Conservation (phyloP, 2,888 invertebrate species). For the Lycaena phlaeas region DNA sequence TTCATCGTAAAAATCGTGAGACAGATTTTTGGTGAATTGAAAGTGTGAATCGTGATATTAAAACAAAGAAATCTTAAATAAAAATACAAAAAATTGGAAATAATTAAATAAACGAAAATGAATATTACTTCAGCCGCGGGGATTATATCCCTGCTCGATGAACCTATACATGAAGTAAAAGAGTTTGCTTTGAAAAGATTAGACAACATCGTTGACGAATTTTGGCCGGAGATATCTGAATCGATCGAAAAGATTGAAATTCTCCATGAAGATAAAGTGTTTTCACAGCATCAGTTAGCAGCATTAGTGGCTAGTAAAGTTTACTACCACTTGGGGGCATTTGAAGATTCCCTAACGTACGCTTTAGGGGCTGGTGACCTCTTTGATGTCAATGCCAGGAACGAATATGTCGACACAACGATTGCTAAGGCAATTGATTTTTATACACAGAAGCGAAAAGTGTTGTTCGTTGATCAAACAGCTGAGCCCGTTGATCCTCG, state of each 20-base stretch:
- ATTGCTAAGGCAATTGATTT: slow-evolving; percentile 98
- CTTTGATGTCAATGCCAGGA: slow-evolving; percentile 94
- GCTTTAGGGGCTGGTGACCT: slow-evolving; percentile 95
- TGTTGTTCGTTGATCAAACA: slow-evolving; percentile 78
- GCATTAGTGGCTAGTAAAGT: slow-evolving; percentile 98
- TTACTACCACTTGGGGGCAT: slow-evolving; percentile 97
- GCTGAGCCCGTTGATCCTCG: slow-evolving; percentile 83
- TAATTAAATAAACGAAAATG: slow-evolving; percentile 34
- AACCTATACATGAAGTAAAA: slow-evolving; percentile 93
- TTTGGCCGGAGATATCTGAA: slow-evolving; percentile 99
- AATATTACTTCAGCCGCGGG: slow-evolving; percentile 80
- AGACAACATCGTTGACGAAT: slow-evolving; percentile 95
- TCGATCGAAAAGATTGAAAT: slow-evolving; percentile 98
- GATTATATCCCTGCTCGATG: slow-evolving; percentile 95
- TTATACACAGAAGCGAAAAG: slow-evolving; percentile 90
- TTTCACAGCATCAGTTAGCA: slow-evolving; percentile 92
- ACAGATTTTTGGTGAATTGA: slow-evolving; percentile 11
- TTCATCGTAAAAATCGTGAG: slow-evolving; percentile 49
- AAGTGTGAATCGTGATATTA: slow-evolving; percentile 25
- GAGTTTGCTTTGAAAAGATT: slow-evolving; percentile 94
- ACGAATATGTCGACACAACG: slow-evolving; percentile 97
- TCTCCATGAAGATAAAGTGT: slow-evolving; percentile 91
- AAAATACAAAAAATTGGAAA: slow-evolving; percentile 7
- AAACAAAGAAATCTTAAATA: slow-evolving; percentile 12
- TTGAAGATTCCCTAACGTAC: slow-evolving; percentile 97